Evolutionary conservation across 2,888 invertebrate species (phyloP), one percentile per base, ranked within the genome.

Genomic region (Thymelicus lineola): DNA sequence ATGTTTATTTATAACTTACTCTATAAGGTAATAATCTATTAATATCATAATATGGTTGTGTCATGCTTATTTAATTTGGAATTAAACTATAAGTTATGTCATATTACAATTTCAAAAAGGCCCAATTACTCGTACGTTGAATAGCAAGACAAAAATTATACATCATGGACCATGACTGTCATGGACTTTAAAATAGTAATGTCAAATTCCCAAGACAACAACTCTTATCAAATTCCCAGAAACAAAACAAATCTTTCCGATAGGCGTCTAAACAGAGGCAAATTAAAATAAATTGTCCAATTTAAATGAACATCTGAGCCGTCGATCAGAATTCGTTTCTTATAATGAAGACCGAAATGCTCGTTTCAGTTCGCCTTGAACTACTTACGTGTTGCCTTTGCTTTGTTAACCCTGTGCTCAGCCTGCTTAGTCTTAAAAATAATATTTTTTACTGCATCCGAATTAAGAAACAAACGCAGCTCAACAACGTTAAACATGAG

Each of bases 291-390:
- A 17, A 60, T 65, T 45, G 63, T 20, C 50, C 60, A 67, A 65
- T 71, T 55, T 67, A 57, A 36, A 57, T 66, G 17, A 69, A 76
- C 79, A 76, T 79, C 77, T 73, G 75, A 78, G 63, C 57, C 28
- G n/a, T 58, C 36, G 12, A 63, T 70, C 46, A 36, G 59, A 64
- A 60, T 55, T 70, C 42, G 36, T 65, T 65, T 60, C 45, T 53
- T 46, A 55, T 81, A 83, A 83, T 81, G 77, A 79, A 82, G 81
- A 84, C 79, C 75, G 77, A 79, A 82, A 79, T 79, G 82, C 80
- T 83, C 76, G 77, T 79, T 79, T 76, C 82, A 72, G 84, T 76
- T 83, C 73, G 75, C 90, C 90, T 90, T 90, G 90, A 85, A 82
- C 89, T 83, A 90, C 80, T 89, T 89, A 84, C 81, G 80, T 79